These are phyloP conservation scores for Trichonephila clavata DNA, from an alignment of 1,140 invertebrate species.

Conservation along the genomic window DNA sequence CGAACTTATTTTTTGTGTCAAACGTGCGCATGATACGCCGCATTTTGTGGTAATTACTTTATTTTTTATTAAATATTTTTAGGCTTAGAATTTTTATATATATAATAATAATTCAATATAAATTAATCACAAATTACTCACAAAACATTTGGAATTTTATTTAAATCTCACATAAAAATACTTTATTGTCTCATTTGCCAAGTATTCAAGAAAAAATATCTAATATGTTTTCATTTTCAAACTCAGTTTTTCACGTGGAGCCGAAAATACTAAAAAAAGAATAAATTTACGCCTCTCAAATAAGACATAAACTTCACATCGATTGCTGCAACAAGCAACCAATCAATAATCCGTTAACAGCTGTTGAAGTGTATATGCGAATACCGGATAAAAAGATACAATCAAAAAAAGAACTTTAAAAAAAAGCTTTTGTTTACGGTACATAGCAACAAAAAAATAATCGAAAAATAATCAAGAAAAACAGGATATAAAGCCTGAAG, in stretches of 20 bases:
- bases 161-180: too few relatives aligned
- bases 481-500: slow-evolving; percentile 57
- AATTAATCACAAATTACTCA: too few relatives aligned
- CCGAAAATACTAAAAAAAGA: background rate
- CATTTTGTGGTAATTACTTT: too few relatives aligned
- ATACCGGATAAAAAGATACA: background rate
- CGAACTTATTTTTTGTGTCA: too few relatives aligned
- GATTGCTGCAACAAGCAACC: background rate
- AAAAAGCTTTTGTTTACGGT: slow-evolving; percentile 41
- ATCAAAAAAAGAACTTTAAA: background rate
- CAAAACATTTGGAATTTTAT: too few relatives aligned
- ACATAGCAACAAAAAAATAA: slow-evolving; percentile 55
- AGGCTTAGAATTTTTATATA: too few relatives aligned
- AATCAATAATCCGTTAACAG: slow-evolving; percentile 72
- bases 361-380: slow-evolving; percentile 41
- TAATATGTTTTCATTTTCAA: too few relatives aligned
- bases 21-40: too few relatives aligned
- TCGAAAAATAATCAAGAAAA: slow-evolving; percentile 58
- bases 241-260: background rate
- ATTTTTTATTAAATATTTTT: too few relatives aligned
- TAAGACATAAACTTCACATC: slow-evolving; percentile 34
- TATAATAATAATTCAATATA: too few relatives aligned
- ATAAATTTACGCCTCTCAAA: background rate
- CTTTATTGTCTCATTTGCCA: too few relatives aligned
- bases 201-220: too few relatives aligned